phyloP scores from a whole-genome alignment of 2,797 vertebrate species.

The Lagorchestes hirsutus region DNA sequence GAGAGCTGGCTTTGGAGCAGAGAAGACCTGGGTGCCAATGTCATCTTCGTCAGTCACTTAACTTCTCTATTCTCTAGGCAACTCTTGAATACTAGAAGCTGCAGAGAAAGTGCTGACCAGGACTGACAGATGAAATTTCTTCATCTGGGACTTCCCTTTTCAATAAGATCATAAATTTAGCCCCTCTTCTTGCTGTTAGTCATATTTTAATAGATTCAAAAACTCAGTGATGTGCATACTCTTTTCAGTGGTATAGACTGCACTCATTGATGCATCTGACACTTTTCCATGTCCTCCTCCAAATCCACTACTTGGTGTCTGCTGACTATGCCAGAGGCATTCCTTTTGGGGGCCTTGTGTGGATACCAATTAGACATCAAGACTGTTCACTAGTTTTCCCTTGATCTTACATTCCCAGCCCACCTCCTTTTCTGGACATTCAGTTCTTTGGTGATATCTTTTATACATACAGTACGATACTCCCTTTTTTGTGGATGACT shows the following conservation, averaged over 20 bases:
- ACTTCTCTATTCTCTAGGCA: background rate
- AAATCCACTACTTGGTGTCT: background rate
- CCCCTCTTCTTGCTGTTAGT: background rate
- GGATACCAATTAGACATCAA: background rate
- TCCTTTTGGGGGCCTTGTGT: background rate
- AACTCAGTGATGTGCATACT: background rate
- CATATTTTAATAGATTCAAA: background rate
- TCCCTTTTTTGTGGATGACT: background rate
- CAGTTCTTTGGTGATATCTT: background rate
- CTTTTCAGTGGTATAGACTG: background rate
- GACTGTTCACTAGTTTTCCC: background rate
- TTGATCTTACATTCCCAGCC: background rate
- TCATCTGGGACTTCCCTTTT: background rate
- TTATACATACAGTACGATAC: background rate
- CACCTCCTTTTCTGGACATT: background rate
- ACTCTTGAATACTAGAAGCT: background rate
- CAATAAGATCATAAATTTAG: background rate
- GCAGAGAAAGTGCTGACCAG: background rate
- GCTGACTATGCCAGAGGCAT: background rate
- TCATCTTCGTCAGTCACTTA: background rate
- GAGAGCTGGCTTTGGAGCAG: background rate
- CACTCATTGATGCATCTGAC: background rate
- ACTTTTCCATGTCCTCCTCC: background rate
- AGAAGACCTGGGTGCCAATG: background rate
- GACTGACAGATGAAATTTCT: background rate